Evolutionary conservation across 2,888 invertebrate genomes (phyloP), one percentile per base, ranked within the genome.

Genomic region (Hemicrepidius hirtus): DNA sequence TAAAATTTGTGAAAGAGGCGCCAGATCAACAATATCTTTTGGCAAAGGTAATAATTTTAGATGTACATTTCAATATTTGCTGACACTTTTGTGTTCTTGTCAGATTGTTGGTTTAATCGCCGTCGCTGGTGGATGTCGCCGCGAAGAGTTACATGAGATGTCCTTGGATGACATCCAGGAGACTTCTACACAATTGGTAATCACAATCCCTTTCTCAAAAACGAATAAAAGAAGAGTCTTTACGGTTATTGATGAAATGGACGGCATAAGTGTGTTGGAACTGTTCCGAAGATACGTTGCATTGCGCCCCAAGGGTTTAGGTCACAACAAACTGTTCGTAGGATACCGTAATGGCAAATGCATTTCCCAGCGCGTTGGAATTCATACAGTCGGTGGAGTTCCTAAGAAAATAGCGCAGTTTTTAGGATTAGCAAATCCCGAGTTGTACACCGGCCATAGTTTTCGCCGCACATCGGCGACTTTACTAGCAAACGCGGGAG

Each of bases 121-220:
- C n/a, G n/a, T n/a, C n/a, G 32, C 59, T n/a, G 37, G 40, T 37
- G 53, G 53, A 1, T 53, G 53, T 13, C 1, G 53, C 3, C 53
- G 53, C 1, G 53, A 53, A 3, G 28, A 53, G 9, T 24, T 53
- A 13, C 2, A 37, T 12, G n/a, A 53, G 2, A 7, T 53, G 53
- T n/a, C 12, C 35, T 1, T 32, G 3, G 59, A 32, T 18, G 20
- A 32, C 20, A 18, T 59, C 13, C 2, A 10, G 40, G 35, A 37
- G 12, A 59, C 40, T 32, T 16, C 12, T 1, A 5, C 37, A 1
- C 59, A 37, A 16, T 28, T 37, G 37, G 35, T 59, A 10, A 12
- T 59, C 20, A 37, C 16, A 3, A 32, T 59, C 20, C 1, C 5
- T n/a, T 3, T 2, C 1, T n/a, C 53, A 28, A 53, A 53, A 53